These are phyloP conservation scores for Magallana gigas DNA, from an alignment of 1,140 invertebrate genomes.

Conservation along the genomic window DNA sequence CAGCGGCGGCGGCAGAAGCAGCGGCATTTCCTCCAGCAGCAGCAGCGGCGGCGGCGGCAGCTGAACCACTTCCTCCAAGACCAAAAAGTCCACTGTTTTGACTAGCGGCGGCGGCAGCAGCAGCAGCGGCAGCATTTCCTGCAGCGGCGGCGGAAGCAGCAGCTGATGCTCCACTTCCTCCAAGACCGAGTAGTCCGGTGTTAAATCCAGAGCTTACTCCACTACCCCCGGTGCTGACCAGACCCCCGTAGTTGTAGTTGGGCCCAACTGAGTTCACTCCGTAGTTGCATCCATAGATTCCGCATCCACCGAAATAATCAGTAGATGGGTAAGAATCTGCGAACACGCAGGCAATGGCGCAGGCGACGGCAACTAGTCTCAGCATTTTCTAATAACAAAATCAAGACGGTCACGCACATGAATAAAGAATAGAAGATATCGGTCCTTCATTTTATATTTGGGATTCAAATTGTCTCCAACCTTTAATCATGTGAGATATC, in stretches of 20 bases:
- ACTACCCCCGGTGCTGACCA: neutral
- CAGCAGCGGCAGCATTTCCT: neutral
- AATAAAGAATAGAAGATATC: too few species aligned
- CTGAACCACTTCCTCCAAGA: neutral
- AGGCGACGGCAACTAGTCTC: neutral
- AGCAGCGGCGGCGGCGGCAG: neutral
- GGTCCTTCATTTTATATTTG: too few species aligned
- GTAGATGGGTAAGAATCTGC: neutral
- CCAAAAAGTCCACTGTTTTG: neutral
- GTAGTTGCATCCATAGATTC: neutral
- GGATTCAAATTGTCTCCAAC: too few species aligned
- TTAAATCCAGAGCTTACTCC: neutral
- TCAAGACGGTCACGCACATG: neutral
- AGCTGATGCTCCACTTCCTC: neutral
- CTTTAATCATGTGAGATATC: too few species aligned
- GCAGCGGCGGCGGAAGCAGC: neutral
- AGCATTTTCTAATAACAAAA: neutral
- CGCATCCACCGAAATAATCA: neutral
- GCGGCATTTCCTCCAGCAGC: constrained; percentile 1
- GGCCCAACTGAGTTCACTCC: neutral
- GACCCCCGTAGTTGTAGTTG: neutral
- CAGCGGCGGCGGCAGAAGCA: neutral
- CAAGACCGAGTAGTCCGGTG: constrained; percentile 5
- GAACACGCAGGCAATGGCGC: neutral
- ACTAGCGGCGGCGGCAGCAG: neutral